phyloP scores from a whole-genome alignment of 2,797 vertebrate species.

The Argya squamiceps region DNA sequence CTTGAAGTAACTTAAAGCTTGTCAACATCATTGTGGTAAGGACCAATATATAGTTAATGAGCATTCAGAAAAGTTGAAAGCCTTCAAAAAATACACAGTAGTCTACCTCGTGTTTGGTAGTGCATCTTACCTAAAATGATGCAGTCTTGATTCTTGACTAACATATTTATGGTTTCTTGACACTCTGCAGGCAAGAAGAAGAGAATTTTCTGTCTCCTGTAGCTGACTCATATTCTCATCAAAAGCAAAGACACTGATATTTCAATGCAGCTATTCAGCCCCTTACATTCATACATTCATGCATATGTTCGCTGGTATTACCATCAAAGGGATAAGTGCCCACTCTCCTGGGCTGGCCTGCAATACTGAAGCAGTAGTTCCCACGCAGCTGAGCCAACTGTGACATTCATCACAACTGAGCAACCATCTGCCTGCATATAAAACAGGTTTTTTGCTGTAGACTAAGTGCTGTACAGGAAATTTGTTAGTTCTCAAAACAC shows the following conservation, averaged over 20 bases:
- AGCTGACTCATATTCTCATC: neutral
- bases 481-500: neutral
- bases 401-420: neutral
- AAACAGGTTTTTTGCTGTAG: neutral
- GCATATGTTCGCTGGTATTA: neutral
- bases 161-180: neutral
- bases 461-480: neutral
- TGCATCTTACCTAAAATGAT: neutral
- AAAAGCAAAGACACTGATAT: neutral
- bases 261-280: neutral
- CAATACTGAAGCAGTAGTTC: neutral
- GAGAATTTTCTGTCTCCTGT: neutral
- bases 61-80: neutral
- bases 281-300: neutral
- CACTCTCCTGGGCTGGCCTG: neutral
- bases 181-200: neutral
- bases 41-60: neutral
- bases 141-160: neutral
- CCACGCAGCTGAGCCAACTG: neutral
- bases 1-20: neutral
- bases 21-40: neutral
- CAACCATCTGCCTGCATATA: conserved; percentile 7
- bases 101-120: neutral
- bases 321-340: neutral
- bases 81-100: neutral